Evolutionary conservation across 37 sponge, comb jelly and placozoan species (phyloP).

Genomic region (Amphimedon queenslandica): DNA sequence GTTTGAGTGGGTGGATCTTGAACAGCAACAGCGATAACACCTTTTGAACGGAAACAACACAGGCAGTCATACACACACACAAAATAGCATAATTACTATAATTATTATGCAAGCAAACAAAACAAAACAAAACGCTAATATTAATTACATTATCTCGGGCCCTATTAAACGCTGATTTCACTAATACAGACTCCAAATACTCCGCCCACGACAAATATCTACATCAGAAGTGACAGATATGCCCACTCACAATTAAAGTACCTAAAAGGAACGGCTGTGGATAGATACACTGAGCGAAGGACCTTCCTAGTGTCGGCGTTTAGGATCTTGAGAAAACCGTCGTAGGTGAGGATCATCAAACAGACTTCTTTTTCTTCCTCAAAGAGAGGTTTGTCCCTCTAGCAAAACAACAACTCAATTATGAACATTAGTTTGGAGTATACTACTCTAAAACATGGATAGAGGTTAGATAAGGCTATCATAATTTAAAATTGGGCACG

Average conservation of each 20-base stretch:
- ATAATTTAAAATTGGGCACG: background rate
- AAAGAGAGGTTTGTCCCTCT: conserved; percentile 22
- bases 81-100: no score
- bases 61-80: no score
- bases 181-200: conserved; percentile 44
- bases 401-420: background rate
- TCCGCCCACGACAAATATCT: conserved; percentile 72
- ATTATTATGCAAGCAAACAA: no score
- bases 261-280: conserved; percentile 37
- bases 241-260: background rate
- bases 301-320: conserved; percentile 48
- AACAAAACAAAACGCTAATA: no score
- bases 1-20: conserved; percentile 54
- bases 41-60: no score
- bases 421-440: background rate
- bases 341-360: conserved; percentile 44
- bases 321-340: conserved; percentile 66
- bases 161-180: conserved; percentile 56
- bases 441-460: background rate
- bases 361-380: conserved; percentile 44
- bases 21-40: conserved; percentile 41
- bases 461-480: conserved; percentile 2
- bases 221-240: background rate
- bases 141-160: background rate
- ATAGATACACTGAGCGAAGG: conserved; percentile 45